A percentile compares a stretch with the other conserved stretches of the same genome.
These are phyloP conservation scores for Gorsachius magnificus DNA, from an alignment of 2,797 vertebrate genomes.

Conservation along the genomic window DNA sequence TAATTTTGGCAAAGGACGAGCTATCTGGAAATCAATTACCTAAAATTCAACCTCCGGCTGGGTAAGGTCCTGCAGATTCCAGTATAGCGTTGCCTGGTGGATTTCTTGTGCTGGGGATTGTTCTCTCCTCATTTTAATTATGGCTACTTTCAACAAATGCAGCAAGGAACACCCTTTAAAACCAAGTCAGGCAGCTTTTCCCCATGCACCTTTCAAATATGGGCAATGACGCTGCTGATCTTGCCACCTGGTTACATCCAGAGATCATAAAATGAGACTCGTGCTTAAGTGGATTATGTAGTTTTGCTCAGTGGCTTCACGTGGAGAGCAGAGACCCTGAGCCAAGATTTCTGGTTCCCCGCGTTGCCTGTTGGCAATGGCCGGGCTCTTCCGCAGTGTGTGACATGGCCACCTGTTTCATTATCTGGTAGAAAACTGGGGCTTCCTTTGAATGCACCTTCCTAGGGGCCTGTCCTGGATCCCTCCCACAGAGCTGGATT, in stretches of 20 bases:
- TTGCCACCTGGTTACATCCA: not conserved
- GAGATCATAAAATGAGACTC: conserved; percentile 23
- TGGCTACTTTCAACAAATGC: not conserved
- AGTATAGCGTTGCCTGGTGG: not conserved
- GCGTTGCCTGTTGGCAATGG: conserved; percentile 16
- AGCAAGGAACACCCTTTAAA: not conserved
- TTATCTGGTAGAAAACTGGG: not conserved
- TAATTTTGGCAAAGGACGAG: not conserved
- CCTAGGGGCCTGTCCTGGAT: not conserved
- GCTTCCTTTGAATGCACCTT: conserved; percentile 18
- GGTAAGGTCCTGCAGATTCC: not conserved
- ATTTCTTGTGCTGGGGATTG: not conserved
- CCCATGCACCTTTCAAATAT: not conserved
- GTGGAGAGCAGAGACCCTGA: not conserved
- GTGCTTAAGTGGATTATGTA: conserved; percentile 24
- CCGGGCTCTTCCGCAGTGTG: not conserved
- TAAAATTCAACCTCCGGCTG: not conserved
- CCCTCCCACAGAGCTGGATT: not conserved
- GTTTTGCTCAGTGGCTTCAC: not conserved
- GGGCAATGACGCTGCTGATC: not conserved
- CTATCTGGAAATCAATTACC: conserved; percentile 45
- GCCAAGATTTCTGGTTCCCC: conserved; percentile 40
- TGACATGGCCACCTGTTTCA: not conserved
- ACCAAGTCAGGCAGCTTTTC: not conserved
- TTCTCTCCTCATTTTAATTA: not conserved